Percentiles rank a stretch among this genome's conserved stretches.
Conservation (phyloP, 2,113 vertebrate genomes). For the Sardina pilchardus region DNA sequence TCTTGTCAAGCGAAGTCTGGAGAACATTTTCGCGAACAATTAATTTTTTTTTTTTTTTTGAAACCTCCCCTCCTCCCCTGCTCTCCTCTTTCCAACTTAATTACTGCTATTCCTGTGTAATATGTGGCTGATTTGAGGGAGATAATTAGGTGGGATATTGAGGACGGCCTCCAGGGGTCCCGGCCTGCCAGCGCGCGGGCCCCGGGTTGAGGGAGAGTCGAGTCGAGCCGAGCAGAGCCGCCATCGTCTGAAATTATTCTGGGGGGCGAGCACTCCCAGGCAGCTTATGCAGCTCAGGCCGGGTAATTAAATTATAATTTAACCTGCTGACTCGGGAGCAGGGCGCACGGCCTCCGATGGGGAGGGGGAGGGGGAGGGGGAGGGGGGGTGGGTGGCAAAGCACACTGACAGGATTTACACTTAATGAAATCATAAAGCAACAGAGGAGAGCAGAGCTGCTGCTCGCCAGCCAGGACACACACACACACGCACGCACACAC, state of each 20-base stretch:
- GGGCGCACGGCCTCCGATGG: slow-evolving; percentile 75
- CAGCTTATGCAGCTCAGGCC: slow-evolving; percentile 95
- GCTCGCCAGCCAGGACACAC: slow-evolving; percentile 70
- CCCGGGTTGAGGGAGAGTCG: slow-evolving; percentile 22
- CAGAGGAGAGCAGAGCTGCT: slow-evolving; percentile 57
- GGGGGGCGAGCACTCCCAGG: slow-evolving; percentile 89
- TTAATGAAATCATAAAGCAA: slow-evolving; percentile 98
- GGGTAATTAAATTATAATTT: slow-evolving; percentile 99
- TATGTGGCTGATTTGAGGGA: slow-evolving; percentile 69
- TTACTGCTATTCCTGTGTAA: slow-evolving; percentile 75
- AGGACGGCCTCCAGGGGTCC: slow-evolving; percentile 71
- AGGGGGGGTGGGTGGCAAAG: slow-evolving; percentile 35
- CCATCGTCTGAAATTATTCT: slow-evolving; percentile 98
- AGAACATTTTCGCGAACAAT: slow-evolving; percentile 59
- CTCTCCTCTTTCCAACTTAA: slow-evolving; percentile 66
- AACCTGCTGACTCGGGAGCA: slow-evolving; percentile 88
- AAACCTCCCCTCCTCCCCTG: neutral
- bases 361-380: slow-evolving; percentile 52
- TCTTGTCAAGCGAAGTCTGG: slow-evolving; percentile 35
- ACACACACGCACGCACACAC: slow-evolving; percentile 24
- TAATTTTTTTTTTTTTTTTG: slow-evolving; percentile 50
- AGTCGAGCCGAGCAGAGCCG: slow-evolving; percentile 82
- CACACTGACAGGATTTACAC: slow-evolving; percentile 81
- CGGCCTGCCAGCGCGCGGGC: slow-evolving; percentile 60
- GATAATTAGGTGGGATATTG: slow-evolving; percentile 79